Conservation (phyloP, 2,113 vertebrate species). For the Melierax canorus region DNA sequence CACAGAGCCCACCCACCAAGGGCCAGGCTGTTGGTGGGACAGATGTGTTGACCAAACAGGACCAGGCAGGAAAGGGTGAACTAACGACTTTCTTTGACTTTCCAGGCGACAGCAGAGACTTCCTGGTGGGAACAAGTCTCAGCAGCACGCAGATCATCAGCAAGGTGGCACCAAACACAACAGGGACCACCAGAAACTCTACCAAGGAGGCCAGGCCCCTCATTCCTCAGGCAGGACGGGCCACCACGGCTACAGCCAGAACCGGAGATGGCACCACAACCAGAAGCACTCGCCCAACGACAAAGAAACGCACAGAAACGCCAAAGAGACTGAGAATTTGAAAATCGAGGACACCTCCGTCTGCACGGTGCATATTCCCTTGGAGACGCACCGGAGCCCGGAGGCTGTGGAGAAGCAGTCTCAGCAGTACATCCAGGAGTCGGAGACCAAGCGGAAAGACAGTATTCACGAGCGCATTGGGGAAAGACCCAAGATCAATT, state of each 20-base stretch:
- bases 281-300: constrained; percentile 79
- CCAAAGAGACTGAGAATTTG: constrained; percentile 87
- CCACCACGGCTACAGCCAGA: constrained; percentile 94
- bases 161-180: constrained; percentile 80
- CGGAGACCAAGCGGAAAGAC: constrained; percentile 70
- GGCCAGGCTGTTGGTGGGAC: not conserved
- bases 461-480: constrained; percentile 56
- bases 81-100: not conserved
- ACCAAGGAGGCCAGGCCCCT: constrained; percentile 80
- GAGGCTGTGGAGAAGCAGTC: constrained; percentile 64
- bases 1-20: not conserved
- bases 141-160: constrained; percentile 70
- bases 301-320: constrained; percentile 74
- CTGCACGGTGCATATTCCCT: constrained; percentile 16
- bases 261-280: constrained; percentile 92
- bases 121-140: constrained; percentile 80
- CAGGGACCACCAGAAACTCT: constrained; percentile 83
- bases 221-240: constrained; percentile 82
- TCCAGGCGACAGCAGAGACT: constrained; percentile 88
- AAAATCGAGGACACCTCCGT: constrained; percentile 71
- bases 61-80: not conserved
- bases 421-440: constrained; percentile 51
- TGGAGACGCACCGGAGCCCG: constrained; percentile 56
- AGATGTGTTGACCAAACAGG: not conserved
- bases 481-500: constrained; percentile 84